Evolutionary conservation across 2,888 invertebrate genomes (phyloP).

Genomic region (Herminia tarsipennalis): DNA sequence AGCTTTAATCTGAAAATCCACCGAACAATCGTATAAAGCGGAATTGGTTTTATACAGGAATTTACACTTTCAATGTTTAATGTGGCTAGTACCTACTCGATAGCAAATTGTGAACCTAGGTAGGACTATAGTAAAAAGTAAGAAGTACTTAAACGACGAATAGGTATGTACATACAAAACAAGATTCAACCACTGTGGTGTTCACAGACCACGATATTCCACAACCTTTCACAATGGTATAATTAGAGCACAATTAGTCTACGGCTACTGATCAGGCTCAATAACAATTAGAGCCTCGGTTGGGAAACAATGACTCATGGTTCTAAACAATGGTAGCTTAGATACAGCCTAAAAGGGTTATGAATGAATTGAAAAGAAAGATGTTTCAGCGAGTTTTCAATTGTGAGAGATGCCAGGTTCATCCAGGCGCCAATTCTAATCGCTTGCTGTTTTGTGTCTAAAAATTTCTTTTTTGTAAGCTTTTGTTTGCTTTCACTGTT

Average conservation of each 20-base stretch:
- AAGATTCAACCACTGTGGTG: slow-evolving; percentile 5
- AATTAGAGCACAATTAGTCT: slow-evolving; percentile 57
- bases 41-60: no score
- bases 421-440: neutral
- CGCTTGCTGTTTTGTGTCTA: neutral
- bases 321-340: slow-evolving; percentile 44
- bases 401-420: neutral
- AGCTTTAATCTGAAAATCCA: no score
- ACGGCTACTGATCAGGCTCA: slow-evolving; percentile 53
- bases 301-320: slow-evolving; percentile 43
- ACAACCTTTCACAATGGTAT: slow-evolving; percentile 40
- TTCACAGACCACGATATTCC: slow-evolving; percentile 4
- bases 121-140: no score
- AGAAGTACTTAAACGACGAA: no score
- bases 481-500: no score
- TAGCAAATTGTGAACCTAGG: no score
- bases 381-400: neutral
- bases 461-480: neutral
- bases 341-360: slow-evolving; percentile 16
- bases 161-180: no score
- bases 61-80: no score
- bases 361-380: slow-evolving; percentile 8
- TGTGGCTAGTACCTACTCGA: no score
- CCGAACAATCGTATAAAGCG: no score
- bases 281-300: slow-evolving; percentile 55